phyloP scores from a whole-genome alignment of 2,797 vertebrate species.

The Chaunax sp. region DNA sequence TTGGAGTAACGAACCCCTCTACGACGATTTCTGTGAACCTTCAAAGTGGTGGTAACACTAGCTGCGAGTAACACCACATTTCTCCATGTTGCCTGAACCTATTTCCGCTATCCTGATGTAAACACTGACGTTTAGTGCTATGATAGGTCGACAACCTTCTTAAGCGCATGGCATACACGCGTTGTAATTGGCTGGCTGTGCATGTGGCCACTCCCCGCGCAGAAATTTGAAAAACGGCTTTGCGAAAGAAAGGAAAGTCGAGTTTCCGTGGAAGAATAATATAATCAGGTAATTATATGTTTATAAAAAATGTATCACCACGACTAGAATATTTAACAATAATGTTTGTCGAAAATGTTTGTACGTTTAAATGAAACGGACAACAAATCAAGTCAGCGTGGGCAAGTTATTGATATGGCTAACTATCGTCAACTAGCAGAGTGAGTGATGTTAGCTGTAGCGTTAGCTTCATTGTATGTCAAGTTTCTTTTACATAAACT shows the following conservation, averaged over 20 bases:
- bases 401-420: not conserved
- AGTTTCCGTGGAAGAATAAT: not conserved
- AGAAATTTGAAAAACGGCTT: constrained; percentile 72
- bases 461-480: not conserved
- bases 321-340: not conserved
- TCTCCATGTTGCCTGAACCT: constrained; percentile 23
- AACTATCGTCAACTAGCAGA: not conserved
- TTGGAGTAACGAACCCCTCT: rapidly evolving
- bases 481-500: not conserved
- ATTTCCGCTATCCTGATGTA: constrained; percentile 59
- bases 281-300: constrained; percentile 18
- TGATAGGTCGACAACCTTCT: constrained; percentile 26
- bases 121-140: constrained; percentile 20
- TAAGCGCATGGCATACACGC: not conserved
- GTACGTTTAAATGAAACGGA: rapidly evolving
- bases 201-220: constrained; percentile 16
- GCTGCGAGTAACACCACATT: constrained; percentile 3
- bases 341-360: rapidly evolving
- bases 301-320: rapidly evolving
- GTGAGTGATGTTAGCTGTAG: constrained; percentile 37
- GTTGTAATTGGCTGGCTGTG: constrained; percentile 56
- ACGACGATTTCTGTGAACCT: rapidly evolving
- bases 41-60: no score
- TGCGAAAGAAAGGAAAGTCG: not conserved
- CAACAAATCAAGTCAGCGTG: not conserved